A percentile compares a stretch with the other conserved stretches of the same genome.
phyloP scores from a whole-genome alignment of 1,140 invertebrate genomes.

The Monochamus saltuarius region DNA sequence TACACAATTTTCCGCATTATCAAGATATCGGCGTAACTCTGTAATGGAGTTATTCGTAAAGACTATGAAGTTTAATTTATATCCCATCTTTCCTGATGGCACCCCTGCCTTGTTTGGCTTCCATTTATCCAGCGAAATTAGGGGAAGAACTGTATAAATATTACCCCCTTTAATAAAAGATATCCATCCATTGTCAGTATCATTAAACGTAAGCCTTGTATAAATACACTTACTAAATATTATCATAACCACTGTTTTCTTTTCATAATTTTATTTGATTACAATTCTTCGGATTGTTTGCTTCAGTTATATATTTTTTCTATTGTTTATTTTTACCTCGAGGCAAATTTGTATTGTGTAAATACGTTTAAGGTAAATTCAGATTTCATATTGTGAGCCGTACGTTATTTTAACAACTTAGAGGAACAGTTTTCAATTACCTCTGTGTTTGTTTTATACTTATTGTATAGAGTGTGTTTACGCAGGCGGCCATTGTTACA shows the following conservation, averaged over 20 bases:
- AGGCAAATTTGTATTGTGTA: too few species aligned
- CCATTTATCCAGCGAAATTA: slow-evolving; percentile 17
- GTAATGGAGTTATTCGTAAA: neutral
- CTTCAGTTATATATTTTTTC: neutral
- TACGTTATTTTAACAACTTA: too few species aligned
- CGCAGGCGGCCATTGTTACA: too few species aligned
- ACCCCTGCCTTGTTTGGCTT: slow-evolving; percentile 18
- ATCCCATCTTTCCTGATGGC: neutral
- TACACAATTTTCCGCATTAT: too few species aligned
- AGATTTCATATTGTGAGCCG: too few species aligned
- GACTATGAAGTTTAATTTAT: slow-evolving; percentile 1
- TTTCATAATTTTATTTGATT: slow-evolving; percentile 7
- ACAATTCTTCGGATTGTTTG: neutral
- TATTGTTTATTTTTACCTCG: too few species aligned
- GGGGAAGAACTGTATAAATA: slow-evolving; percentile 14
- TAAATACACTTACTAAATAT: slow-evolving; percentile 2
- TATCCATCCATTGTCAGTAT: slow-evolving; percentile 8
- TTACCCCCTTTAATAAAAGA: slow-evolving; percentile 6
- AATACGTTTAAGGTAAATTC: too few species aligned
- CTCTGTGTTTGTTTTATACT: too few species aligned
- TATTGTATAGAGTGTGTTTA: too few species aligned
- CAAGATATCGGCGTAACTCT: too few species aligned
- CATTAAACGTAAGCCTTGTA: neutral
- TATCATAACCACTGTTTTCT: slow-evolving; percentile 3
- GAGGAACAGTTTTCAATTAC: too few species aligned